These are phyloP conservation scores for Lateolabrax maculatus DNA, from an alignment of 2,797 vertebrate genomes.

Conservation along the genomic window DNA sequence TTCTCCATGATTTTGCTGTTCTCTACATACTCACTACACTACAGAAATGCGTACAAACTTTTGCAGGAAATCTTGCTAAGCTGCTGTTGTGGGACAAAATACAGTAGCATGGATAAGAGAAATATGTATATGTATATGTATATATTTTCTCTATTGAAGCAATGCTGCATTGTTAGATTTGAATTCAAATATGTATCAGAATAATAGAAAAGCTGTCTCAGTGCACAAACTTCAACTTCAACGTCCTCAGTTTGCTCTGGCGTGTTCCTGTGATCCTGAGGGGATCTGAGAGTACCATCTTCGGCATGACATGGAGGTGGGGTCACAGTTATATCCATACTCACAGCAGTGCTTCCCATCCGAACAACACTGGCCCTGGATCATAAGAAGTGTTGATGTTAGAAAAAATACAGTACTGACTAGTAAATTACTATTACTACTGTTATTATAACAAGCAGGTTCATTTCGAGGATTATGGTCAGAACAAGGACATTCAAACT, in stretches of 20 bases:
- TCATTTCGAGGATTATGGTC: neutral
- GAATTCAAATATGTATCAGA: neutral
- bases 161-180: neutral
- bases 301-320: constrained; percentile 47
- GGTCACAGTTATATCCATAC: constrained; percentile 69
- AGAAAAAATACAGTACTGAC: constrained; percentile 2
- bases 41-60: neutral
- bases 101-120: no score
- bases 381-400: constrained; percentile 20
- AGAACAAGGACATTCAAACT: neutral
- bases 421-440: neutral
- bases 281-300: constrained; percentile 17
- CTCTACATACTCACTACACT: neutral
- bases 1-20: neutral
- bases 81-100: no score
- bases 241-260: constrained; percentile 21
- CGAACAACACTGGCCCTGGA: constrained; percentile 77
- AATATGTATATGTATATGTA: no score
- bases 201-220: neutral
- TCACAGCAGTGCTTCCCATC: constrained; percentile 81
- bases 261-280: constrained; percentile 23
- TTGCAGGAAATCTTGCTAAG: neutral
- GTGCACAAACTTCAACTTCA: neutral
- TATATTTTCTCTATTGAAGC: neutral
- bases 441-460: neutral